Evolutionary conservation across 2,113 vertebrate genomes (phyloP), one percentile per base, ranked within the genome.

Genomic region (Cyphomyrus discorhynchus): DNA sequence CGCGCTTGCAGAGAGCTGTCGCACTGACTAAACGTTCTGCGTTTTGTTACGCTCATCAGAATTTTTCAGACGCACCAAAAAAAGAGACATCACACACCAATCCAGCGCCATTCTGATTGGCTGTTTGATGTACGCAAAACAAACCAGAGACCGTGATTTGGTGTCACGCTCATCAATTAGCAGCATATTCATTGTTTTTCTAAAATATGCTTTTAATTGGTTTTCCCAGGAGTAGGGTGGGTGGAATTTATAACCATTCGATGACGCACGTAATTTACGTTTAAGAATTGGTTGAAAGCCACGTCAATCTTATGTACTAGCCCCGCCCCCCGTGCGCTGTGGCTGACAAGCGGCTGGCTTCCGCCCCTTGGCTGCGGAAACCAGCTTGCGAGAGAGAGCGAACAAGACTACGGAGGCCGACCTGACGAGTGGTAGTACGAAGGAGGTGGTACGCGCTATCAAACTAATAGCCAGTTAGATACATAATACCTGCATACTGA

Each of bases 331-430:
- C 15, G 31, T n/a, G 89, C 46, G 52, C 82, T 17, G 58, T 53
- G 62, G 47, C 70, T 77, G 52, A 52, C 86, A 87, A 86, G 89
- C 53, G 77, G 87, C 90, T 89, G 90, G 89, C 89, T 93, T 93
- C 91, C 92, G 92, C 91, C 91, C 90, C 88, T 80, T 82, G 91
- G 77, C 92, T 92, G 92, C 91, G 91, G 92, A 92, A 92, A 91
- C 90, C 88, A 90, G 88, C 50, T 88, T 49, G 82, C 77, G 66
- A 89, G 88, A 88, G 87, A 27, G 86, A 86, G 39, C 62, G 62
- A 84, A n/a, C 58, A 42, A 56, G 56, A 87, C 87, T 39, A 47
- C 70, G 74, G 87, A 89, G 74, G 84, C 83, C 89, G 80, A 85
- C 13, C 46, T 85, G 90, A 89, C 90, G 90, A 70, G 89, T 50